phyloP scores from a whole-genome alignment of 1,140 invertebrate genomes.

The Platorchestia sp. region DNA sequence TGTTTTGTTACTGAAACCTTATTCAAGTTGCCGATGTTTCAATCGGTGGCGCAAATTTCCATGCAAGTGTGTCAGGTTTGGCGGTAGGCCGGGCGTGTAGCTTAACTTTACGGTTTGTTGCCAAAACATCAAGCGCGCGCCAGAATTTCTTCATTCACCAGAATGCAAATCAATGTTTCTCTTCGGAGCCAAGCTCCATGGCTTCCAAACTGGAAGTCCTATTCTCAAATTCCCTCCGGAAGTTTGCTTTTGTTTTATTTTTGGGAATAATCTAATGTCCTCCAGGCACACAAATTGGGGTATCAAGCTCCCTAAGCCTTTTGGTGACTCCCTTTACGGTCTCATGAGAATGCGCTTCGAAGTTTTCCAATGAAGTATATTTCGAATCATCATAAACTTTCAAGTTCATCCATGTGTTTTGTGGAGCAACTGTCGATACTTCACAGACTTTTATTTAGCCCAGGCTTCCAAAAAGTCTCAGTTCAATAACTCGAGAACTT shows the following conservation, averaged over 20 bases:
- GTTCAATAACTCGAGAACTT: neutral
- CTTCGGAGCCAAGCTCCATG: neutral
- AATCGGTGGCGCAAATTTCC: neutral
- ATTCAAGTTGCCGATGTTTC: slow-evolving; percentile 37
- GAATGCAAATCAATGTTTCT: slow-evolving; percentile 45
- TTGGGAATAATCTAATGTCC: neutral
- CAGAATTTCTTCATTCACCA: slow-evolving; percentile 34
- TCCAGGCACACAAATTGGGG: neutral
- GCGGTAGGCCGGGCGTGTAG: neutral
- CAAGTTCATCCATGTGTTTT: neutral
- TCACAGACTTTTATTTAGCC: neutral
- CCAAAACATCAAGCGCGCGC: neutral
- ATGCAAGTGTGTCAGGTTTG: neutral
- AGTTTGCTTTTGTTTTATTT: neutral
- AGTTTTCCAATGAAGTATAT: no score
- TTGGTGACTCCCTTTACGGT: neutral
- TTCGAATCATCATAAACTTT: neutral
- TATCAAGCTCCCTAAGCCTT: neutral
- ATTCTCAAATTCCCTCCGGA: neutral
- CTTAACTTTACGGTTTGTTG: neutral
- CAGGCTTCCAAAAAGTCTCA: neutral
- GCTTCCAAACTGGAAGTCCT: neutral
- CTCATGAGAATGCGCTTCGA: no score
- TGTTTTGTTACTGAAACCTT: neutral
- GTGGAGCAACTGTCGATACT: neutral